Percentiles rank a stretch among this genome's conserved stretches.
phyloP scores from a whole-genome alignment of 2,797 vertebrate species.

The Parambassis ranga region DNA sequence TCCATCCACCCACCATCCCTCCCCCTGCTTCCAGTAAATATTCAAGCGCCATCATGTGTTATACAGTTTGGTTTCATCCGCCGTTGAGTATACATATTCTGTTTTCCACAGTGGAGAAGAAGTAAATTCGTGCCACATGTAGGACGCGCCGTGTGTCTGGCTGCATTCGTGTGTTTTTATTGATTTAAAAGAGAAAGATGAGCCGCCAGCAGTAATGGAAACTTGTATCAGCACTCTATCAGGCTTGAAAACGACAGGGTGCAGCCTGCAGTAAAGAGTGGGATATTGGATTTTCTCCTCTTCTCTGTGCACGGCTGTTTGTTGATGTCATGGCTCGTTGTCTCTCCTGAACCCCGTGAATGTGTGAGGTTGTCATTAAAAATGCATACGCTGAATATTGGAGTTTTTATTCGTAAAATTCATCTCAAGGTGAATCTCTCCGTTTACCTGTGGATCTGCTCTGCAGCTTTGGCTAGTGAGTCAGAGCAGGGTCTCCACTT shows the following conservation, averaged over 20 bases:
- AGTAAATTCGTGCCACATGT: slow-evolving; percentile 32
- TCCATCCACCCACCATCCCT: slow-evolving; percentile 43
- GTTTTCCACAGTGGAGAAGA: not conserved
- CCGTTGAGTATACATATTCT: slow-evolving; percentile 29
- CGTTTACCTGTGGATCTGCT: not conserved
- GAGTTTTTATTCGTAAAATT: slow-evolving; percentile 7
- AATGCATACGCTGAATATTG: slow-evolving; percentile 18
- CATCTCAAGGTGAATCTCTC: not conserved
- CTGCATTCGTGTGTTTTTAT: slow-evolving; percentile 39
- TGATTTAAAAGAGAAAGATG: slow-evolving; percentile 45
- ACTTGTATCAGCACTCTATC: slow-evolving; percentile 40
- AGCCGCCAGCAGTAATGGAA: slow-evolving; percentile 47
- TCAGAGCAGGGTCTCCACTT: not conserved
- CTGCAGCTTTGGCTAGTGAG: not conserved
- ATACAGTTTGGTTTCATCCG: slow-evolving; percentile 15
- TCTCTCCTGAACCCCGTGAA: slow-evolving; percentile 33
- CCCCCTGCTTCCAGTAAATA: slow-evolving; percentile 37
- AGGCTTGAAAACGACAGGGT: slow-evolving; percentile 27
- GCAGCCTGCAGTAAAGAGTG: slow-evolving; percentile 22
- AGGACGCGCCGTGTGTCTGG: slow-evolving; percentile 6
- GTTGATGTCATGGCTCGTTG: slow-evolving; percentile 16
- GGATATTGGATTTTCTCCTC: slow-evolving; percentile 42
- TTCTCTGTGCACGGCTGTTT: slow-evolving; percentile 8
- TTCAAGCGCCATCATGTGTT: slow-evolving; percentile 14
- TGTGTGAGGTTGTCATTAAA: slow-evolving; percentile 41